A percentile compares a stretch with the other conserved stretches of the same genome.
These are phyloP conservation scores for Cephalopachus bancanus DNA, from an alignment of 2,797 vertebrate genomes.

Conservation along the genomic window DNA sequence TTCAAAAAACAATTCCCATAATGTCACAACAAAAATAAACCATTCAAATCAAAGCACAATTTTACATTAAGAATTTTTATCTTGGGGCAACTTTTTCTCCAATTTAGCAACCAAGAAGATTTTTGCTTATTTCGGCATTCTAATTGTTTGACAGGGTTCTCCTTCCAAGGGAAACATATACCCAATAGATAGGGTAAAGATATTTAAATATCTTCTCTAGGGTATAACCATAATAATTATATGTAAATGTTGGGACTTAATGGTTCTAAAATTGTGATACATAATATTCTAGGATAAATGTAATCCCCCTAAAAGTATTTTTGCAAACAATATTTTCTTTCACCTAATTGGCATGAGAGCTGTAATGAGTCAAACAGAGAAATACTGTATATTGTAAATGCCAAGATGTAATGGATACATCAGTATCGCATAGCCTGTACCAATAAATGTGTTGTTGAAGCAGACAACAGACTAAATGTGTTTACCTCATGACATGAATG, in stretches of 20 bases:
- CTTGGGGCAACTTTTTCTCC: constrained; percentile 77
- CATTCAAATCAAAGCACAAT: constrained; percentile 75
- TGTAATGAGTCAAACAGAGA: constrained; percentile 76
- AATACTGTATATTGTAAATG: constrained; percentile 74
- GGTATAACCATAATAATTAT: constrained; percentile 77
- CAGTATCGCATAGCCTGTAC: constrained; percentile 57
- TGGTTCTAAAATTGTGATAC: constrained; percentile 80
- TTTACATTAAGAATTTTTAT: constrained; percentile 76
- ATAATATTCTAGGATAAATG: constrained; percentile 80
- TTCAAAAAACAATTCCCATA: constrained; percentile 71
- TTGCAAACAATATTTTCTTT: constrained; percentile 77
- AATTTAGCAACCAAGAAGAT: constrained; percentile 73
- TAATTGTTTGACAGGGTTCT: constrained; percentile 79
- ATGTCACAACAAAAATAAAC: constrained; percentile 79
- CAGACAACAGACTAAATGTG: constrained; percentile 53
- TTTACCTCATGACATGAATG: constrained; percentile 74
- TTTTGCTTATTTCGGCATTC: constrained; percentile 71
- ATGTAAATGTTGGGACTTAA: constrained; percentile 79
- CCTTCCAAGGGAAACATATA: constrained; percentile 67
- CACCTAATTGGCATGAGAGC: constrained; percentile 58
- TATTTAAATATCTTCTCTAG: constrained; percentile 79
- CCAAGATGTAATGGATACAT: constrained; percentile 74
- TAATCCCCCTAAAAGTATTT: constrained; percentile 75
- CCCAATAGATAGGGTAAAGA: constrained; percentile 74
- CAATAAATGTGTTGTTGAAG: constrained; percentile 64